Conservation (phyloP, 2,888 invertebrate species). For the Stramonita haemastoma region DNA sequence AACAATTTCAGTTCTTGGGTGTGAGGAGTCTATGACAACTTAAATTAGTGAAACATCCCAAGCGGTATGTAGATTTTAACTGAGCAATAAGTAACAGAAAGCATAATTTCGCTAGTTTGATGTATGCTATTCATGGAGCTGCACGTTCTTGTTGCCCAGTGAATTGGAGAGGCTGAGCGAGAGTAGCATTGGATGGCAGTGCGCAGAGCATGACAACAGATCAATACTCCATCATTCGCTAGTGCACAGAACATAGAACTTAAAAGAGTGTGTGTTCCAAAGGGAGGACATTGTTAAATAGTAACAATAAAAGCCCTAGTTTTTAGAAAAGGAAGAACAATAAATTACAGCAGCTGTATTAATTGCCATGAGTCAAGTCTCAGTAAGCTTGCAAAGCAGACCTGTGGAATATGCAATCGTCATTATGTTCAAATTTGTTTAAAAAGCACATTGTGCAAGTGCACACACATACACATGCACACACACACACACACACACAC, state of each 20-base stretch:
- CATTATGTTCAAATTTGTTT: background rate
- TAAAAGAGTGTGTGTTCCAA: background rate
- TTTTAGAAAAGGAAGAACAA: background rate
- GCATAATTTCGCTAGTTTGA: background rate
- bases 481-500: background rate
- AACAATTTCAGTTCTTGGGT: too few species aligned
- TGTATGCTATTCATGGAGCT: slow-evolving; percentile 13
- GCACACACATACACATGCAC: slow-evolving; percentile 4
- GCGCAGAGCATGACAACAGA: slow-evolving; percentile 37
- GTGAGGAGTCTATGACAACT: too few species aligned
- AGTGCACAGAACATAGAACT: slow-evolving; percentile 14
- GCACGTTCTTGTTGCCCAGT: slow-evolving; percentile 29
- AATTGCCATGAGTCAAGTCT: background rate
- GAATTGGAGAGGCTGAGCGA: background rate
- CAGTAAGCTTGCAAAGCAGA: background rate
- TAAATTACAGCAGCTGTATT: background rate
- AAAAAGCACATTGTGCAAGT: background rate
- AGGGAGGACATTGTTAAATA: background rate
- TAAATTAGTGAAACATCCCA: too few species aligned
- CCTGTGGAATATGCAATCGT: background rate
- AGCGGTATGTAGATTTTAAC: too few species aligned
- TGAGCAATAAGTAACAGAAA: background rate
- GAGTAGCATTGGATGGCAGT: slow-evolving; percentile 22
- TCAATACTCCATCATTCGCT: slow-evolving; percentile 31
- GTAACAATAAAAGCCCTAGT: background rate